A percentile compares a stretch with the other conserved stretches of the same genome.
Evolutionary conservation across 1,140 invertebrate species (phyloP).

Genomic region (Drosophila bipectinata): DNA sequence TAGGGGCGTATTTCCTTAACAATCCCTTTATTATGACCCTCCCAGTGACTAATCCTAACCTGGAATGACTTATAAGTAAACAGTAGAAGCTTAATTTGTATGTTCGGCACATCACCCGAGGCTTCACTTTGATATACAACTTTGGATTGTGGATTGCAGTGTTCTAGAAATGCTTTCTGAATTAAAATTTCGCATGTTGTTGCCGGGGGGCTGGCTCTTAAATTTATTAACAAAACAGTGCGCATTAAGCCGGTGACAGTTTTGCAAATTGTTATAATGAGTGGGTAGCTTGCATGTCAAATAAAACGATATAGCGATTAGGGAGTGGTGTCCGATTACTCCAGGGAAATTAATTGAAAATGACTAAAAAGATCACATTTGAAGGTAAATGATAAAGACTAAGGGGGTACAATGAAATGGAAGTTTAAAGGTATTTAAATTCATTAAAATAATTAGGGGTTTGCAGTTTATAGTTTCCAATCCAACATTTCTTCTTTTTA

Average conservation of each 20-base stretch:
- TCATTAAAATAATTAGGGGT: too few species aligned
- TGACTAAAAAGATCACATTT: background rate
- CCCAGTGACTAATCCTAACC: background rate
- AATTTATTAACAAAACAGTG: slow-evolving; percentile 28
- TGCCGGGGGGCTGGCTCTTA: slow-evolving; percentile 4
- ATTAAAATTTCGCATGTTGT: slow-evolving; percentile 33
- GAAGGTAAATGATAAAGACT: slow-evolving; percentile 7
- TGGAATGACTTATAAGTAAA: slow-evolving; percentile 5
- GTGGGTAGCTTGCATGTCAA: slow-evolving; percentile 33
- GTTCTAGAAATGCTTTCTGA: slow-evolving; percentile 35
- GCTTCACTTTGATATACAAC: slow-evolving; percentile 26
- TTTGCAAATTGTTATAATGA: slow-evolving; percentile 42
- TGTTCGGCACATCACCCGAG: slow-evolving; percentile 21
- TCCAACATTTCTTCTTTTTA: too few species aligned
- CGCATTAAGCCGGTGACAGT: slow-evolving; percentile 30
- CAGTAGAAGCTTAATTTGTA: slow-evolving; percentile 13
- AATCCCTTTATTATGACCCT: background rate
- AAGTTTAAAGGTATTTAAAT: too few species aligned
- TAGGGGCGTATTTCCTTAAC: background rate
- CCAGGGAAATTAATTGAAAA: slow-evolving; percentile 30
- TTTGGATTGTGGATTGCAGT: slow-evolving; percentile 2
- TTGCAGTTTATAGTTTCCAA: too few species aligned
- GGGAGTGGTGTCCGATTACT: slow-evolving; percentile 11
- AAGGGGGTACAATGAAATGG: too few species aligned
- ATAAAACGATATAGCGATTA: slow-evolving; percentile 18